Conservation (phyloP, 2,113 vertebrate species). For the Myanophis thanlyinensis region DNA sequence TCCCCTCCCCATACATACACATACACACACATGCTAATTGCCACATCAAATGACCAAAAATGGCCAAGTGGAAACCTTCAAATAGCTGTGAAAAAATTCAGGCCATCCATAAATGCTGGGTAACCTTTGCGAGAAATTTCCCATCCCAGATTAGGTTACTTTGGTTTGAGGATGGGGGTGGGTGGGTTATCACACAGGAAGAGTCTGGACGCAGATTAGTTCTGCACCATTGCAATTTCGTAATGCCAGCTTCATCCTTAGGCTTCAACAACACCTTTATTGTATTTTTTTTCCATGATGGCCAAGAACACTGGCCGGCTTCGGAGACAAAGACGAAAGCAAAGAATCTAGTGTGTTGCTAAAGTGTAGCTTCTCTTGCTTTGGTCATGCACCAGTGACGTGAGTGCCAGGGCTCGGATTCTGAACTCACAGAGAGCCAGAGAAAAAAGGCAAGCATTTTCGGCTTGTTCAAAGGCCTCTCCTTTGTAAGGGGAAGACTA, state of each 20-base stretch:
- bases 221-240: slow-evolving; percentile 78
- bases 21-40: slow-evolving; percentile 75
- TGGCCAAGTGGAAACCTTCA: slow-evolving; percentile 74
- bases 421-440: slow-evolving; percentile 64
- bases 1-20: not conserved
- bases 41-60: slow-evolving; percentile 86
- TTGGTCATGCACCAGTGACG: slow-evolving; percentile 77
- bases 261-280: slow-evolving; percentile 76
- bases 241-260: slow-evolving; percentile 76
- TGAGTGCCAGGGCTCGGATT: slow-evolving; percentile 70
- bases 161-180: slow-evolving; percentile 23
- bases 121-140: slow-evolving; percentile 65
- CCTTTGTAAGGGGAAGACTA: slow-evolving; percentile 73
- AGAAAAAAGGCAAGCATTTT: slow-evolving; percentile 67
- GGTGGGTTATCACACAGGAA: slow-evolving; percentile 73
- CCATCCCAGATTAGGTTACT: slow-evolving; percentile 76
- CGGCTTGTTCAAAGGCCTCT: slow-evolving; percentile 74
- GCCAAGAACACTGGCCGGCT: slow-evolving; percentile 68
- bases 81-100: slow-evolving; percentile 74
- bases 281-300: slow-evolving; percentile 69
- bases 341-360: slow-evolving; percentile 63
- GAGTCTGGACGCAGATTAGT: slow-evolving; percentile 81
- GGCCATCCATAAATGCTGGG: slow-evolving; percentile 64
- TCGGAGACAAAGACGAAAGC: slow-evolving; percentile 59
- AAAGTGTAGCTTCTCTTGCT: slow-evolving; percentile 68